These are phyloP conservation scores for Yponomeuta cagnagella DNA, from an alignment of 2,888 invertebrate species.

Conservation along the genomic window DNA sequence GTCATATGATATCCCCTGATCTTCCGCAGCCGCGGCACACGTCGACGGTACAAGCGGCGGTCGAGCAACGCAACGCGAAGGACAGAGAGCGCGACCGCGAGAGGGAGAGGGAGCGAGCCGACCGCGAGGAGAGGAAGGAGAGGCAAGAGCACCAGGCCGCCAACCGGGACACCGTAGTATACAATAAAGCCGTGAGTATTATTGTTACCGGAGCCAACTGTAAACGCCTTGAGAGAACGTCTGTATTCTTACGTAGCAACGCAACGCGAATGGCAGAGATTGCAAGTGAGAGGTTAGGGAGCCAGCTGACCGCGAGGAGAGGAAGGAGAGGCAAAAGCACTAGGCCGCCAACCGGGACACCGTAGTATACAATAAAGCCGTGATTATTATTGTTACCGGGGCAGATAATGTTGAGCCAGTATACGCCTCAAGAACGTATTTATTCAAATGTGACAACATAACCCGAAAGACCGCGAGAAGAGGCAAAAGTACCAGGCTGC, in stretches of 20 bases:
- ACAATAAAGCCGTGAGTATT: slow-evolving; percentile 55
- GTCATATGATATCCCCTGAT: too few relatives aligned
- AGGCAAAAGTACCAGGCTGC: too few relatives aligned
- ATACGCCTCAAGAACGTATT: too few relatives aligned
- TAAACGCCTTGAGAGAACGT: too few relatives aligned
- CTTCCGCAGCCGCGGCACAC: slow-evolving; percentile 49
- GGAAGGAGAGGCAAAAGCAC: slow-evolving; percentile 55
- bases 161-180: slow-evolving; percentile 53
- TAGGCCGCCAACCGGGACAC: slow-evolving; percentile 11
- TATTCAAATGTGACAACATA: too few relatives aligned
- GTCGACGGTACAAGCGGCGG: slow-evolving; percentile 48
- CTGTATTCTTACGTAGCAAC: too few relatives aligned
- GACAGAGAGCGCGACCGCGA: slow-evolving; percentile 42
- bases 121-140: slow-evolving; percentile 50
- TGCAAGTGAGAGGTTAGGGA: slow-evolving; percentile 26
- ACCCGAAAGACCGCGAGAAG: too few relatives aligned
- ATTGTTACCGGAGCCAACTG: neutral
- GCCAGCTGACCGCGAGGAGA: slow-evolving; percentile 42
- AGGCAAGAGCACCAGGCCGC: slow-evolving; percentile 47
- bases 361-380: slow-evolving; percentile 31
- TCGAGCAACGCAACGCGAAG: slow-evolving; percentile 59
- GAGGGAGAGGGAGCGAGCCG: slow-evolving; percentile 31
- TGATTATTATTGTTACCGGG: too few relatives aligned
- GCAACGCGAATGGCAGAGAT: neutral
- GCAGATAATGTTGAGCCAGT: too few relatives aligned